These are phyloP conservation scores for Peromyscus attwateri DNA, from an alignment of 2,797 vertebrate genomes.

Conservation along the genomic window DNA sequence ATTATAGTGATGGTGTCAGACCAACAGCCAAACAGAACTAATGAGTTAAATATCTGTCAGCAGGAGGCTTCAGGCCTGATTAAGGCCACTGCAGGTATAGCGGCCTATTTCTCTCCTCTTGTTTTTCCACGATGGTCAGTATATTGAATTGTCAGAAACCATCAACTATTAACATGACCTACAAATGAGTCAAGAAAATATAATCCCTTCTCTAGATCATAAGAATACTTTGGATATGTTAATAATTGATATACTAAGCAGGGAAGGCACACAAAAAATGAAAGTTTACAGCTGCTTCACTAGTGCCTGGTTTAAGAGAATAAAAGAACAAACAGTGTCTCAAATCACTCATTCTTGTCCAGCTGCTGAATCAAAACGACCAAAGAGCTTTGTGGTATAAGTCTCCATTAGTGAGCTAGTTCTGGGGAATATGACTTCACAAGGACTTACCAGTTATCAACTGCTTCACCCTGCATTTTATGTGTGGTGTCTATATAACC, in stretches of 20 bases:
- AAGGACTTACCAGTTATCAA: not conserved
- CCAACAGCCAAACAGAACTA: constrained; percentile 71
- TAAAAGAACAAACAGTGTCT: not conserved
- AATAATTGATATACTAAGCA: constrained; percentile 22
- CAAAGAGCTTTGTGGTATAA: not conserved
- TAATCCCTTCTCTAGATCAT: constrained; percentile 46
- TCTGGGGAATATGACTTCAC: not conserved
- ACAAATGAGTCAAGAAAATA: constrained; percentile 66
- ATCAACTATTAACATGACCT: constrained; percentile 67
- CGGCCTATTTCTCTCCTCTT: constrained; percentile 12
- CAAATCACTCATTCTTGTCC: constrained; percentile 35
- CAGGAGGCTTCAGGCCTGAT: constrained; percentile 78
- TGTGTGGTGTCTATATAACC: constrained; percentile 14
- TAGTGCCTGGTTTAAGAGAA: constrained; percentile 15
- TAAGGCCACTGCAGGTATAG: constrained; percentile 74
- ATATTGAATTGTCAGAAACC: constrained; percentile 64
- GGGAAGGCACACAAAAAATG: constrained; percentile 10
- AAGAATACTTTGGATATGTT: not conserved
- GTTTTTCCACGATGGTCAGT: constrained; percentile 51
- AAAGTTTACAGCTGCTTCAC: constrained; percentile 20
- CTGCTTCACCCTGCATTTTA: not conserved
- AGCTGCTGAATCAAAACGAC: constrained; percentile 36
- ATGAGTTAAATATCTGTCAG: constrained; percentile 82
- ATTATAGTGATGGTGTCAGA: constrained; percentile 74
- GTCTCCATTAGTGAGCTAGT: constrained; percentile 18